Base-by-base conservation (phyloP, 2,113 vertebrate genomes). In the Callopanchax toddi region DNA sequence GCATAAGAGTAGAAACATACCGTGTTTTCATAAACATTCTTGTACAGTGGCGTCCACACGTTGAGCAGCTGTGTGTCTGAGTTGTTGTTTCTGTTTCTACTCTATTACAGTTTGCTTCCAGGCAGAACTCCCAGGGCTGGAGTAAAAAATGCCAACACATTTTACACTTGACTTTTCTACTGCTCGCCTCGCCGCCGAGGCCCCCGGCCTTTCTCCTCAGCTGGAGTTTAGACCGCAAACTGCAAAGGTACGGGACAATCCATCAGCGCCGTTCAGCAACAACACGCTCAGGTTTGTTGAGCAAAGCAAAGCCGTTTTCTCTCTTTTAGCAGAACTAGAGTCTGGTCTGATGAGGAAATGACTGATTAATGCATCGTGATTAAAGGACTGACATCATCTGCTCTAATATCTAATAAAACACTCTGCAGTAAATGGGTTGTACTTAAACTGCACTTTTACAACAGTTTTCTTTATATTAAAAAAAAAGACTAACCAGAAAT, bases 101-200 rank as follows among this genome's bases (percentile, higher is more conserved):
- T 88, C 84, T 42, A 68, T 81, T 81, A 82, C 79, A 81, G 72
- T 51, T 65, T 53, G 81, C 76, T 75, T 74, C 59, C 39, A 72
- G 81, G 67, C 39, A 67, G 64, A 48, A 44, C 65, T 82, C 78
- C 76, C 71, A 17, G 32, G 68, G 69, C 75, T 20, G 60, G 61
- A 69, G 76, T 62, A 18, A 58, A 66, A 76, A 84, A 82, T 60
- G 69, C 81, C 84, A 81, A 84, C 86, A 79, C 74, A 60, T 84
- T 86, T 69, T 78, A 67, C 70, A 83, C 80, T 81, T 46, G 62
- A 81, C 75, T 85, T 74, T 76, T 77, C 60, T 57, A 44, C 62
- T 25, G 57, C 57, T 65, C 26, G 2, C 34, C 43, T 67, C 45
- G n/a, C 63, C 63, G 13, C 53, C 1, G 62, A 76, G 63, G 71